Conservation (phyloP, 37 sponge, comb jelly and placozoan genomes). For the Aphrocallistes beatrix region DNA sequence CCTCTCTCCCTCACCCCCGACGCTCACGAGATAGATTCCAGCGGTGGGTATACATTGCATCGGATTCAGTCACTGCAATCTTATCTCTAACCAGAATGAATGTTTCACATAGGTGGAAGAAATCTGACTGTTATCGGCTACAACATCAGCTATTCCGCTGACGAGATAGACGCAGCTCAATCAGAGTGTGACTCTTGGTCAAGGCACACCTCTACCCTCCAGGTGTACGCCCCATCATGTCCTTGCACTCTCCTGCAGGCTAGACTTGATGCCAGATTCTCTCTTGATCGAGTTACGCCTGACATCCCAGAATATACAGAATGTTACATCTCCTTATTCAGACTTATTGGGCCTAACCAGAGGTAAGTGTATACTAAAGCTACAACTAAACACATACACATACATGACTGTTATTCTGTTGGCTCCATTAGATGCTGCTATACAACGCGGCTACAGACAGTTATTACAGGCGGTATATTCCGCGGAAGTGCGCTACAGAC, state of each 20-base stretch:
- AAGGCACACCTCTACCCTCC: background rate
- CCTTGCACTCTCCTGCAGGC: constrained; percentile 39
- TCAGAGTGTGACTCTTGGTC: background rate
- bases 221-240: constrained; percentile 11
- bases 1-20: constrained; percentile 24
- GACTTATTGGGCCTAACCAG: background rate
- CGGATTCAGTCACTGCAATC: background rate
- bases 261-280: background rate
- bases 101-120: background rate
- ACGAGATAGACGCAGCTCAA: background rate
- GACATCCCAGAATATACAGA: background rate
- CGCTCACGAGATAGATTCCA: background rate
- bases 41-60: background rate
- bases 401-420: no score
- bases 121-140: background rate
- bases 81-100: background rate
- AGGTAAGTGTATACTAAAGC: background rate
- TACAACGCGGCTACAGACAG: background rate
- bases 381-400: no score
- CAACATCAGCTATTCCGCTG: background rate
- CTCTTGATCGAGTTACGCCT: background rate
- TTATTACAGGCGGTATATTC: background rate
- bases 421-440: constrained; percentile 18
- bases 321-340: background rate
- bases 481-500: background rate